These are phyloP conservation scores for Hybognathus amarus DNA, from an alignment of 2,797 vertebrate genomes.

Conservation along the genomic window DNA sequence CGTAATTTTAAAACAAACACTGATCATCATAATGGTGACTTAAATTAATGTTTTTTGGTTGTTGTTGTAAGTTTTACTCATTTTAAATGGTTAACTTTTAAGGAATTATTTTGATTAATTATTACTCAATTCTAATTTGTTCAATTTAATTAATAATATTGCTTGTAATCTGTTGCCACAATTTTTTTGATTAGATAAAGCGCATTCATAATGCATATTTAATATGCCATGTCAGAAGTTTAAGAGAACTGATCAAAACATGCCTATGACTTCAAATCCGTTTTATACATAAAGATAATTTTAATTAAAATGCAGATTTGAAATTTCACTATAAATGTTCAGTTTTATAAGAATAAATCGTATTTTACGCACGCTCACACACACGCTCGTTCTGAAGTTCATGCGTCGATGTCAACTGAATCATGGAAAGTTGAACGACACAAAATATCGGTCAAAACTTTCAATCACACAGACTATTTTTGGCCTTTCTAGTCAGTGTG, in stretches of 20 bases:
- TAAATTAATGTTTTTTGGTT: too few relatives aligned
- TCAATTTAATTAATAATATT: too few relatives aligned
- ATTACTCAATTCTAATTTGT: too few relatives aligned
- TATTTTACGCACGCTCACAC: neutral
- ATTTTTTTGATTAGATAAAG: too few relatives aligned
- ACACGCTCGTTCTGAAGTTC: conserved; percentile 10
- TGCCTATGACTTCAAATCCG: conserved; percentile 24
- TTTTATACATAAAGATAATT: conserved; percentile 4
- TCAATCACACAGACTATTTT: conserved; percentile 24
- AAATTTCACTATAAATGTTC: neutral
- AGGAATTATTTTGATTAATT: too few relatives aligned
- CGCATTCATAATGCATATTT: conserved; percentile 7
- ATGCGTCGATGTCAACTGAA: conserved; percentile 22
- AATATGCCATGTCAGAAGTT: conserved; percentile 14
- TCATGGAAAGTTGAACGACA: conserved; percentile 14
- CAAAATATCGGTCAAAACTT: conserved; percentile 1
- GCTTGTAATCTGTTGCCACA: too few relatives aligned
- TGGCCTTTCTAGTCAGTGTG: neutral
- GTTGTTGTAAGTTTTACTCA: too few relatives aligned
- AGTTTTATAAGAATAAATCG: neutral
- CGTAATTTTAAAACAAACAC: too few relatives aligned
- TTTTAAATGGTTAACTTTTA: too few relatives aligned
- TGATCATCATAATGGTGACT: too few relatives aligned
- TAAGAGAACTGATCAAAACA: conserved; percentile 33
- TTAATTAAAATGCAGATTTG: conserved; percentile 20